Conservation (phyloP, 2,797 vertebrate species). For the Coregonus sp. region DNA sequence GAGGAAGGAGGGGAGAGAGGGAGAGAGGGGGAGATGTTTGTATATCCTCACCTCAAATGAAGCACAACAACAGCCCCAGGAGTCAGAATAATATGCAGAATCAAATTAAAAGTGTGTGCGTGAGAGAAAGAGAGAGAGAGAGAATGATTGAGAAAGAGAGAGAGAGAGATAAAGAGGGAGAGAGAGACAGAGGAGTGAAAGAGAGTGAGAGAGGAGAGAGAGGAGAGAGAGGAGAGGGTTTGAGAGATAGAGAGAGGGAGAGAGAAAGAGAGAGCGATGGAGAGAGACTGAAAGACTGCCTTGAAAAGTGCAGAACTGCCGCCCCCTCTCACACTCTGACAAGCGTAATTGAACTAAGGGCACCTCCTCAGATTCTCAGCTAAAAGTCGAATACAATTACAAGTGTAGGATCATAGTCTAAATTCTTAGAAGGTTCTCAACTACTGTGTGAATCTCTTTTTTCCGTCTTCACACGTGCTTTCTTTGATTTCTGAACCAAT, state of each 20-base stretch:
- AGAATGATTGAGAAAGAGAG: neutral
- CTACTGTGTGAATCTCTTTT: neutral
- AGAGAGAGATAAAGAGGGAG: neutral
- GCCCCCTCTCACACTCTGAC: constrained; percentile 45
- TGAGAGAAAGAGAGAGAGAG: neutral
- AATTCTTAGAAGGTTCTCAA: neutral
- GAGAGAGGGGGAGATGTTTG: neutral
- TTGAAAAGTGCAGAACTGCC: neutral
- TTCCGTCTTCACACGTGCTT: neutral
- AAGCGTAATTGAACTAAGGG: constrained; percentile 54
- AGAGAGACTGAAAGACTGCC: neutral
- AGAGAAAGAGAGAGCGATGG: no score
- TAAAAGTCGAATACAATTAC: neutral
- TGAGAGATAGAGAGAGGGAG: no score
- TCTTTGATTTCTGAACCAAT: neutral
- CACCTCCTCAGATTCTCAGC: constrained; percentile 22
- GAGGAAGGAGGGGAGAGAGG: neutral
- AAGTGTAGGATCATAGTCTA: neutral
- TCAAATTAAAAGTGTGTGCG: neutral
- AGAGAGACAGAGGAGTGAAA: no score
- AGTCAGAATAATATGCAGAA: neutral
- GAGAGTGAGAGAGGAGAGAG: no score
- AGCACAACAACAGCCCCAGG: neutral
- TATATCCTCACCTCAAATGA: neutral
- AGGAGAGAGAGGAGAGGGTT: no score